These are phyloP conservation scores for Pterostichus niger DNA, from an alignment of 2,888 invertebrate species.

Conservation along the genomic window DNA sequence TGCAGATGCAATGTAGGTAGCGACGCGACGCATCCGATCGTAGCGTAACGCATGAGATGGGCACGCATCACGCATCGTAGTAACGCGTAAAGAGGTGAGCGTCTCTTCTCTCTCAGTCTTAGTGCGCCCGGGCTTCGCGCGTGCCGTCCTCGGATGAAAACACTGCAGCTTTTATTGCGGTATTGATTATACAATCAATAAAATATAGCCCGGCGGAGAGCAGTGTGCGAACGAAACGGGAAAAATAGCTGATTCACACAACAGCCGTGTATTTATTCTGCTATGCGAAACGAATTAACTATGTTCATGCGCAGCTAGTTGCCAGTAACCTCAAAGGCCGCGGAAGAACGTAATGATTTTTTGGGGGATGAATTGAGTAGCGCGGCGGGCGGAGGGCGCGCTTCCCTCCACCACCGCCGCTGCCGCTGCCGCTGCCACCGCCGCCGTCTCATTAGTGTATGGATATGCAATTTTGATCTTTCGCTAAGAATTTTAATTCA, in stretches of 20 bases:
- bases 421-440: not conserved
- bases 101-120: no score
- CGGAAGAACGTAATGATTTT: constrained; percentile 90
- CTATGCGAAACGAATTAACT: constrained; percentile 77
- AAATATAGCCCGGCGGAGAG: constrained; percentile 76
- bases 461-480: constrained; percentile 85
- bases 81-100: not conserved
- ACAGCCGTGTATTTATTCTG: constrained; percentile 73
- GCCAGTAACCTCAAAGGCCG: constrained; percentile 82
- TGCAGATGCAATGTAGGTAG: not conserved
- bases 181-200: constrained; percentile 80
- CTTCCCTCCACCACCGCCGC: not conserved
- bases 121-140: not conserved
- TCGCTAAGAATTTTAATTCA: constrained; percentile 71
- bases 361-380: constrained; percentile 86
- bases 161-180: constrained; percentile 79
- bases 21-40: not conserved
- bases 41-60: not conserved
- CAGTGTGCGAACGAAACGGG: constrained; percentile 74
- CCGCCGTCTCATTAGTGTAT: constrained; percentile 78
- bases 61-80: not conserved
- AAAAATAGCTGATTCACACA: constrained; percentile 76
- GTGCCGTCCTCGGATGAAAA: constrained; percentile 73
- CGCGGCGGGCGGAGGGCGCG: constrained; percentile 61
- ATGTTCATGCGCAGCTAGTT: constrained; percentile 75